These are phyloP conservation scores for Cataglyphis hispanica DNA, from an alignment of 1,140 invertebrate species.

Conservation along the genomic window DNA sequence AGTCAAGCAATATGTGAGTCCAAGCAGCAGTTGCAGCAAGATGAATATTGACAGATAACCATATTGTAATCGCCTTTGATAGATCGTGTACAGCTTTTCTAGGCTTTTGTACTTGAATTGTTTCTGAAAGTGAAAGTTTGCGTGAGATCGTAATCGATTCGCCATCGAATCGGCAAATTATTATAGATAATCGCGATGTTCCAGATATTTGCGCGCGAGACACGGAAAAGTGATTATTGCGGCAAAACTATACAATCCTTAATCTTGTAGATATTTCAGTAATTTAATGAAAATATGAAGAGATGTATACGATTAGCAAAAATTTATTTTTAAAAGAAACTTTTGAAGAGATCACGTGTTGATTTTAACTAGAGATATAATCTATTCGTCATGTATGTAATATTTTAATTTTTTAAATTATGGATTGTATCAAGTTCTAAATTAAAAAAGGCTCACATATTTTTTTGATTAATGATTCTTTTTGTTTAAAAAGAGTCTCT, in stretches of 20 bases:
- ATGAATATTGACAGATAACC: slow-evolving; percentile 92
- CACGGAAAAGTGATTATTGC: background rate
- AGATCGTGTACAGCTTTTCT: slow-evolving; percentile 91
- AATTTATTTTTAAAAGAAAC: background rate
- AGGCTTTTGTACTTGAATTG: slow-evolving; percentile 91
- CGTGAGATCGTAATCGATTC: slow-evolving; percentile 61
- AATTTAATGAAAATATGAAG: background rate
- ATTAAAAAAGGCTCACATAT: background rate
- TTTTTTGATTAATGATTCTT: no score
- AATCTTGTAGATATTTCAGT: slow-evolving; percentile 8
- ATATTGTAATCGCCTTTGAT: slow-evolving; percentile 92
- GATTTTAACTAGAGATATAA: background rate
- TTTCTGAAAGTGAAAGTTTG: slow-evolving; percentile 87
- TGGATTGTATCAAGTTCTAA: background rate
- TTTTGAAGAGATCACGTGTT: background rate
- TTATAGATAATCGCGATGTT: background rate
- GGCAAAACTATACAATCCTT: background rate
- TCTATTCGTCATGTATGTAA: background rate
- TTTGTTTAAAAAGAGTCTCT: background rate
- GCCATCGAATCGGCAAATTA: slow-evolving; percentile 9
- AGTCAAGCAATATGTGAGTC: slow-evolving; percentile 88
- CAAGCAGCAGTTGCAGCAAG: slow-evolving; percentile 89
- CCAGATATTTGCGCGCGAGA: background rate
- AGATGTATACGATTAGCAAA: background rate
- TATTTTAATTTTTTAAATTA: background rate